Percentiles rank a stretch among this genome's conserved stretches.
Conservation (phyloP, 2,113 vertebrate species). For the Anarrhichthys ocellatus region DNA sequence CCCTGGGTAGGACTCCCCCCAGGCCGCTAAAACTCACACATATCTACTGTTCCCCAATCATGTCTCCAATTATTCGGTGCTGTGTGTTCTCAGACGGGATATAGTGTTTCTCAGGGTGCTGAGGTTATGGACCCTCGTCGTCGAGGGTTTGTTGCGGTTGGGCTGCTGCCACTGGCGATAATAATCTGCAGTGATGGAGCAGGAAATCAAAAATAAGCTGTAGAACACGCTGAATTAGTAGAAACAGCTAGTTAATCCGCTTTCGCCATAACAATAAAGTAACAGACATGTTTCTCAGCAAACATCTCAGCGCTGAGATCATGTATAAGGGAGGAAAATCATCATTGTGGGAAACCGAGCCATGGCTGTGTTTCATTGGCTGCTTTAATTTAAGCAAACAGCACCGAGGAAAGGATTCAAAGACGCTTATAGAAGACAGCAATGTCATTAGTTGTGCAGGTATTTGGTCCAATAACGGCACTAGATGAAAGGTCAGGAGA, state of each 20-base stretch:
- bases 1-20: conserved; percentile 77
- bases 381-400: conserved; percentile 19
- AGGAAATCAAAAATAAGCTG: conserved; percentile 81
- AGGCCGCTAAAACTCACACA: conserved; percentile 57
- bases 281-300: conserved; percentile 60
- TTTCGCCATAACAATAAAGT: conserved; percentile 52
- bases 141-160: conserved; percentile 79
- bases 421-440: background rate
- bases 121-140: conserved; percentile 62
- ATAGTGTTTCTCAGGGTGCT: conserved; percentile 62
- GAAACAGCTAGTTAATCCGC: conserved; percentile 68
- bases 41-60: conserved; percentile 65
- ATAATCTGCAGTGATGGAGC: conserved; percentile 70
- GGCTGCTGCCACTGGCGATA: conserved; percentile 74
- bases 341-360: conserved; percentile 44
- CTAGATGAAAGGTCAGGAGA: background rate
- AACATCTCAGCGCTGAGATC: conserved; percentile 51
- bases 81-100: conserved; percentile 46
- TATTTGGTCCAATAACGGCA: background rate
- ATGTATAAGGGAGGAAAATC: conserved; percentile 19
- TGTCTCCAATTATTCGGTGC: conserved; percentile 48
- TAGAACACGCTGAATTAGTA: conserved; percentile 74
- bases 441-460: background rate
- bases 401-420: background rate
- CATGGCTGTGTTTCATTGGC: conserved; percentile 8